Base-by-base conservation (phyloP, 2,888 invertebrate genomes). In the Stenichneumon culpator region DNA sequence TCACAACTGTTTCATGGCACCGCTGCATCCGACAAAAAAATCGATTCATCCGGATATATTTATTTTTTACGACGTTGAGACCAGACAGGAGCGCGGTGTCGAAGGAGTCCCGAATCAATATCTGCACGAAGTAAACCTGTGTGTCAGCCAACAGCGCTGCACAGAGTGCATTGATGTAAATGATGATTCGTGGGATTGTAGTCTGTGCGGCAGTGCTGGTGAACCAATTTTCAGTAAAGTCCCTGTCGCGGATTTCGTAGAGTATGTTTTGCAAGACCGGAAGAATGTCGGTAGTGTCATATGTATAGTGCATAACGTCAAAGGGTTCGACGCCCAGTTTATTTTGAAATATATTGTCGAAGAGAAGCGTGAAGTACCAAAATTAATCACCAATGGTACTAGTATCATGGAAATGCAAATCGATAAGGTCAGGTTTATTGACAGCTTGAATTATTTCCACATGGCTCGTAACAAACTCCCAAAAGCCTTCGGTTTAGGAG, bases 371-470 rank as follows among this genome's bases (percentile, higher is more conserved):
- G n/a, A 16, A 32, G 22, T 36, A 7, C 32, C 65, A 9, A 32
- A n/a, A n/a, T n/a, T 65, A n/a, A 65, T 65, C 19, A 36, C 36
- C n/a, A 65, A 65, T 39, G 65, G 65, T 7, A 65, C 65, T 6
- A 36, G 19, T 9, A n/a, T 39, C 3, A 65, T 65, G 65, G 32
- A 32, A 65, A 65, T 65, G 65, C 32, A 19, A 9, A 5, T 36
- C 32, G 65, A n/a, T 5, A 32, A n/a, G 4, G 65, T 65, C 7
- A 65, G 39, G 47, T 90, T 90, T 83, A 83, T 89, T 22, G 89
- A 90, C 63, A 87, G 87, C 63, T 67, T 89, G 5, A 91, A 89
- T 86, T 91, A 90, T 82, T 88, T 91, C 60, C 90, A 89, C 5
- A 90, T 91, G 89, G 69, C 86, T 9, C 75, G 90, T 7, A 36